Evolutionary conservation across 2,113 vertebrate species (phyloP).

Genomic region (Prionailurus bengalensis): DNA sequence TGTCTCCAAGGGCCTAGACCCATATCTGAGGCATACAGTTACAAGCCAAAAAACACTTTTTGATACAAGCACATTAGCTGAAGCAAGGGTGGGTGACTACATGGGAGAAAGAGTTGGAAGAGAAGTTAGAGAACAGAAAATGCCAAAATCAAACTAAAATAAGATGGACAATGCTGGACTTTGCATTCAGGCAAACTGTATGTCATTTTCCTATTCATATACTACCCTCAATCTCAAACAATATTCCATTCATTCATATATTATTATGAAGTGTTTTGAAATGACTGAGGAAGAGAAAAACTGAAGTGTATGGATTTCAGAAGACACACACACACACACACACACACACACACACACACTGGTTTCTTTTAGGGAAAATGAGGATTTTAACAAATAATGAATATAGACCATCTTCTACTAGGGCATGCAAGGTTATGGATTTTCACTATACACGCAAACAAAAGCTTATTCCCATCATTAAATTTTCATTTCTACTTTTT

Average conservation of each 20-base stretch:
- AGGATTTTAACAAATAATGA: background rate
- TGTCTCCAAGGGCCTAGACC: background rate
- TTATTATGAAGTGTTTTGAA: background rate
- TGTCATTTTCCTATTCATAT: background rate
- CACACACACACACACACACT: background rate
- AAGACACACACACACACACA: background rate
- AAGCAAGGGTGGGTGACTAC: background rate
- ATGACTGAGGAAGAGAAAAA: background rate
- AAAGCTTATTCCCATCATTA: background rate
- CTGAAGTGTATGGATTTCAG: background rate
- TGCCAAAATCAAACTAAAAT: background rate
- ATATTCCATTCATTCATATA: background rate
- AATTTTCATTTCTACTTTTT: slow-evolving; percentile 49
- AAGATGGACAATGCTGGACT: background rate
- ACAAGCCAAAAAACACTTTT: background rate
- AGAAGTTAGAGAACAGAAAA: background rate
- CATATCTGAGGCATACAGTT: background rate
- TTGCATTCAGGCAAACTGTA: background rate
- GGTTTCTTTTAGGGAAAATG: background rate
- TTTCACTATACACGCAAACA: background rate
- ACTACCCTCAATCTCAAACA: background rate
- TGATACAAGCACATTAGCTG: background rate
- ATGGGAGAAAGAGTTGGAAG: background rate
- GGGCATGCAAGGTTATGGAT: background rate
- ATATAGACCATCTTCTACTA: background rate